Evolutionary conservation across 2,888 invertebrate genomes (phyloP), one percentile per base, ranked within the genome.

Genomic region (Anthophora plumipes): DNA sequence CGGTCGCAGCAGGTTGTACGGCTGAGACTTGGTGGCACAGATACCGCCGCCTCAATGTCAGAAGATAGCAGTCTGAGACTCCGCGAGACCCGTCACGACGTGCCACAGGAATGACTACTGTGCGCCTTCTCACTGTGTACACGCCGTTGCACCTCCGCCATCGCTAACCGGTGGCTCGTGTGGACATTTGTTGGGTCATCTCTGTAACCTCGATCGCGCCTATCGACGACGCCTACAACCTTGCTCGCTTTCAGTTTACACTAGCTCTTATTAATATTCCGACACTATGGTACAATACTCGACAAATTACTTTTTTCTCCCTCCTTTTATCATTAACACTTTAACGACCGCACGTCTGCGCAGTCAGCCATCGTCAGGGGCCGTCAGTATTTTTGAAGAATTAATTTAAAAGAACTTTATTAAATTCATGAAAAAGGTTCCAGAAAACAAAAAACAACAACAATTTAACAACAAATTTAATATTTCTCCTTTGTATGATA

Each of bases 1-100:
- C 88, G 85, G 84, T 83, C 80, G 88, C 85, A 80, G 90, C 90
- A 88, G 89, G 88, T 88, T 88, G 88, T 84, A 82, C 87, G 31
- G 85, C 84, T 83, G 86, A 86, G 88, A 90, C 89, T 90, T 84
- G 88, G 86, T 90, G 90, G 90, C 89, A 89, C 89, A 89, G 91
- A 90, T 90, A 90, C 90, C 86, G 85, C 54, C 87, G 82, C 88
- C 85, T 91, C 91, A 91, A 90, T 91, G 91, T 91, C 91, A 91
- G 70, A 89, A 91, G 91, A 91, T 91, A 91, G 86, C 83, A 86
- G 84, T 80, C 87, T 78, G 78, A 74, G 81, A 80, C 75, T 81
- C 83, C 80, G 55, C 76, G 78, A 76, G 87, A 75, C 68, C 73
- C 86, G 84, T 88, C 82, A 77, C 80, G 83, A 80, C 85, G 76